Base-by-base conservation (phyloP, 2,888 invertebrate species). In the Cataglyphis albicans region DNA sequence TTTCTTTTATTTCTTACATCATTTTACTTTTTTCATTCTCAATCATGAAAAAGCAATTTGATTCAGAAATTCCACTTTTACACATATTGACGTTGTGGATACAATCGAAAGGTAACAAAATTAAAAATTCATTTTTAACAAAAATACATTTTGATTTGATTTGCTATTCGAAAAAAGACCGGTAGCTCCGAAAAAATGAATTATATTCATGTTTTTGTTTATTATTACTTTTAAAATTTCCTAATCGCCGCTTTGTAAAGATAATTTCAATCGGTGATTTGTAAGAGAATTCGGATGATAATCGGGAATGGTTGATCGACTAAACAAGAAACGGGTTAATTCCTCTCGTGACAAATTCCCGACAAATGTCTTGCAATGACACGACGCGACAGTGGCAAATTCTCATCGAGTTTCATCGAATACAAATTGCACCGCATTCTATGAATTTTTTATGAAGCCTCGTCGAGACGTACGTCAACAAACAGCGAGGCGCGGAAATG, bases 381-480 rank as follows among this genome's bases (percentile, higher is more conserved):
- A n/a, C 32, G 21, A 15, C 29, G 38, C 64, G 52, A 41, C 35
- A 68, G n/a, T 59, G 59, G 80, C 32, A 38, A 74, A 74, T 74
- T 75, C 63, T 75, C 84, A 44, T 32, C 41, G 52, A 57, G 44
- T 65, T 67, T 76, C 68, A 80, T 52, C 61, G 61, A 81, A 55
- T 64, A 55, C 72, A 38, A 70, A 64, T 76, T 63, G 78, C 82
- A n/a, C 12, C 70, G 61, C 70, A 32, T 1, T 52, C 61, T 55
- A 65, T 81, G 81, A 81, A 81, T 82, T 82, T 82, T 82, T 82
- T 80, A 78, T 78, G 70, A 76, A 80, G 59, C 59, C 44, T 80
- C 78, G 78, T 78, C 70, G 59, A 59, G 35, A 18, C 32, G 44
- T 59, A 44, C 78, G 78, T 80, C 78, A 80, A 70, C 78, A 80